Evolutionary conservation across 2,113 vertebrate genomes (phyloP).

Genomic region (Actinemys pallida): DNA sequence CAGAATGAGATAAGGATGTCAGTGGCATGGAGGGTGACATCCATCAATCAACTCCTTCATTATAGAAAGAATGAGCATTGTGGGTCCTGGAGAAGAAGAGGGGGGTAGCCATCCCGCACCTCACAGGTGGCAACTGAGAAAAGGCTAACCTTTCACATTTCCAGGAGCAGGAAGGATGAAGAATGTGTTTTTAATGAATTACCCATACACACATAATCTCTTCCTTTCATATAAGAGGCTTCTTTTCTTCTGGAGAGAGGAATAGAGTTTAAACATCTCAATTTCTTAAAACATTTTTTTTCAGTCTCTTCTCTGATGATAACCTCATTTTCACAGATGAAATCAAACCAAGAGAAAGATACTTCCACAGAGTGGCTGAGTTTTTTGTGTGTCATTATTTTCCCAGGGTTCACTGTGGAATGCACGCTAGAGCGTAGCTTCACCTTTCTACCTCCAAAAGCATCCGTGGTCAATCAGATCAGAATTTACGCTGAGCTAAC

Average conservation of each 20-base stretch:
- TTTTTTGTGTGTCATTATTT: constrained; percentile 35
- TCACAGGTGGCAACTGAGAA: constrained; percentile 74
- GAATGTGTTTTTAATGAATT: constrained; percentile 63
- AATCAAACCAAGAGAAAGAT: constrained; percentile 32
- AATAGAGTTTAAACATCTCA: background rate
- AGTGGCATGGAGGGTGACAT: constrained; percentile 65
- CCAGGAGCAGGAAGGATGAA: constrained; percentile 55
- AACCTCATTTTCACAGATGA: constrained; percentile 32
- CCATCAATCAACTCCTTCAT: constrained; percentile 83
- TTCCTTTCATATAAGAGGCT: background rate
- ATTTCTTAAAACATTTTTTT: background rate
- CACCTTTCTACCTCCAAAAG: constrained; percentile 42
- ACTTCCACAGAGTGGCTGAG: background rate
- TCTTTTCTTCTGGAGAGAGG: constrained; percentile 25
- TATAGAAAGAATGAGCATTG: constrained; percentile 71
- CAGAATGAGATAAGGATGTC: constrained; percentile 76
- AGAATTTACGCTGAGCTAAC: constrained; percentile 43
- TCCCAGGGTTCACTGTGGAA: constrained; percentile 1
- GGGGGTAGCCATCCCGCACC: constrained; percentile 45
- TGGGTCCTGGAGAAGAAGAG: constrained; percentile 54
- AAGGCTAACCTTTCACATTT: constrained; percentile 73
- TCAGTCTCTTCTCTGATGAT: constrained; percentile 20
- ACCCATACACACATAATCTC: constrained; percentile 24
- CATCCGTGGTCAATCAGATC: constrained; percentile 51
- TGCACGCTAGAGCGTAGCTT: constrained; percentile 24